Evolutionary conservation across 2,797 vertebrate species (phyloP), one percentile per base, ranked within the genome.

Genomic region (Sternotherus odoratus): DNA sequence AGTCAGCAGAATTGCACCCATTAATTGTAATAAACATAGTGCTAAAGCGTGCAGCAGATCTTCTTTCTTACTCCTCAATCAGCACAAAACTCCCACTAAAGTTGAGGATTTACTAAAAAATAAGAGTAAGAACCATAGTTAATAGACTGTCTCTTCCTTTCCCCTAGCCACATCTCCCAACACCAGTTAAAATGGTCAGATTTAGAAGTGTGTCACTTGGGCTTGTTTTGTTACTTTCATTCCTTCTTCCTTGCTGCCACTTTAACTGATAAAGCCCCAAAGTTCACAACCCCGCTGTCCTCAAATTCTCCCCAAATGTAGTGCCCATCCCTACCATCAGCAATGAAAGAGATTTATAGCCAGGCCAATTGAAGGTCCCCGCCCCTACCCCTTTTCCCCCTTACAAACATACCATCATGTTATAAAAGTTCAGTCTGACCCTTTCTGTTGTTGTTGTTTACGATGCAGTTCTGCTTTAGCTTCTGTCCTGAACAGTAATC

Each of bases 401-500:
- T 8, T 75, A 81, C 85, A 90, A 83, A 95, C 96, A 97, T 94
- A 95, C 96, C 97, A 92, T 95, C 94, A 95, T 89, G 96, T 95
- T 97, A 97, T 97, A 97, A 97, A 97, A 98, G 89, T 96, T 95
- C 94, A 91, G 97, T 98, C 98, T 98, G 97, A 94, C 66, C 94
- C 93, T 93, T 91, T 89, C 91, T 96, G 96, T 77, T 93, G 91
- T 91, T 93, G 91, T 91, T 96, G 98, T 98, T 98, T 98, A 97
- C 95, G 98, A 97, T 85, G 86, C 96, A 97, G 97, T 94, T 97
- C 92, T 88, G 97, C 97, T 96, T 94, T 95, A 97, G 98, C 98
- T 98, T 98, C 98, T 98, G 98, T 98, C 98, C 98, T 98, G 98
- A 99, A 98, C 98, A 98, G 98, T 98, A 92, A 98, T 98, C 98